These are phyloP conservation scores for Sebastes steindachneri DNA, from an alignment of 2,797 vertebrate genomes.

Conservation along the genomic window DNA sequence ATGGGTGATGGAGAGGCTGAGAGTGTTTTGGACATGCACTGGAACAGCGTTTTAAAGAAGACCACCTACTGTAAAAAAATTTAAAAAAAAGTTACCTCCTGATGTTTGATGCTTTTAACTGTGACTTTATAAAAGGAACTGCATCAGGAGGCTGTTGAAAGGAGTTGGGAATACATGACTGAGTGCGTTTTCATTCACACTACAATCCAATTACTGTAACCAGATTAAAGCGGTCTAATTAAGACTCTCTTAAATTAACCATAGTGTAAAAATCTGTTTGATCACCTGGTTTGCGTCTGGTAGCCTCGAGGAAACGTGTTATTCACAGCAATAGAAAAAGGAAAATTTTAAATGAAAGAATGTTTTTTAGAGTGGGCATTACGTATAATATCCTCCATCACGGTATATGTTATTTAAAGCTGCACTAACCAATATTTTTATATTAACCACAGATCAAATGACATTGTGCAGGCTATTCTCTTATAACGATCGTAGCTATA, in stretches of 20 bases:
- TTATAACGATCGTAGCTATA: neutral
- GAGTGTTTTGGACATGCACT: neutral
- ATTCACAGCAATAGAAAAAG: neutral
- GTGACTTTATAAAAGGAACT: neutral
- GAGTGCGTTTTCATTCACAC: neutral
- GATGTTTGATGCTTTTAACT: conserved; percentile 6
- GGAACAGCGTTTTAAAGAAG: conserved; percentile 35
- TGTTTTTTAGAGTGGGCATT: neutral
- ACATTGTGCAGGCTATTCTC: neutral
- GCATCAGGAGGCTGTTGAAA: neutral
- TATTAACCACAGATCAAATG: neutral
- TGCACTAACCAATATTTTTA: neutral
- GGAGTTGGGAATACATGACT: neutral
- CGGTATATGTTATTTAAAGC: neutral
- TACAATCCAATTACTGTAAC: neutral
- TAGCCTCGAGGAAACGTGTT: neutral
- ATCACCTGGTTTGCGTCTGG: neutral
- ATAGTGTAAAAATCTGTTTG: neutral
- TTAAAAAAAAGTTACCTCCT: conserved; percentile 6
- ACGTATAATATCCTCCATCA: neutral
- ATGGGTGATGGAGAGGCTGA: neutral
- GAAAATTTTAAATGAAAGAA: neutral
- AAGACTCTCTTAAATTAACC: neutral
- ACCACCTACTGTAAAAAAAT: neutral
- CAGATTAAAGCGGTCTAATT: too few relatives aligned